Percentiles rank a stretch among this genome's conserved stretches.
Evolutionary conservation across 2,113 vertebrate genomes (phyloP).

Genomic region (Candoia aspera): DNA sequence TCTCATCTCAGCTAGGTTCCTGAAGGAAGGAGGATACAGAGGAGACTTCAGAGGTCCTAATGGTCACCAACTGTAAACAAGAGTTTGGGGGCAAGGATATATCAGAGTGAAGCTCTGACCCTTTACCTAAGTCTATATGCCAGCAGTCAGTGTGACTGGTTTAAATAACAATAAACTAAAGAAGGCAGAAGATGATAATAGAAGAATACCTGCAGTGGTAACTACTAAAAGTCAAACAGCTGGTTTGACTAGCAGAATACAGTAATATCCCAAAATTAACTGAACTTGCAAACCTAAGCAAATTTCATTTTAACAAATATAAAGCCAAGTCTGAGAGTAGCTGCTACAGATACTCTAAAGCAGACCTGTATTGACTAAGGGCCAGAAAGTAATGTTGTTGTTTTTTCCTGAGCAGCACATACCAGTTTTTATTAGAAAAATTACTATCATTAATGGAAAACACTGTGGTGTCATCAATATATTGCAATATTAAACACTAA

Average conservation of each 20-base stretch:
- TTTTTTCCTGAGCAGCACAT: neutral
- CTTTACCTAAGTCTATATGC: neutral
- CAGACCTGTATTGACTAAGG: neutral
- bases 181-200: neutral
- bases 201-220: neutral
- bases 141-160: neutral
- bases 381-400: neutral
- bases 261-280: neutral
- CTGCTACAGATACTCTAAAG: neutral
- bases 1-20: no score
- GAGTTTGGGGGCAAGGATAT: neutral
- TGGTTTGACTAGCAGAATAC: neutral
- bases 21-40: no score
- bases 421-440: slow-evolving; percentile 40
- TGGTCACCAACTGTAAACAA: neutral
- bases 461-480: slow-evolving; percentile 53
- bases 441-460: slow-evolving; percentile 45
- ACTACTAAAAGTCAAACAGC: neutral
- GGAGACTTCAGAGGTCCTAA: neutral
- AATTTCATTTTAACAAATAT: neutral
- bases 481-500: slow-evolving; percentile 66
- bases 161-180: neutral
- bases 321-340: neutral
- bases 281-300: neutral
- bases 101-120: neutral